A percentile compares a stretch with the other conserved stretches of the same genome.
These are phyloP conservation scores for Tipula vernalis DNA, from an alignment of 2,888 invertebrate species.

Conservation along the genomic window DNA sequence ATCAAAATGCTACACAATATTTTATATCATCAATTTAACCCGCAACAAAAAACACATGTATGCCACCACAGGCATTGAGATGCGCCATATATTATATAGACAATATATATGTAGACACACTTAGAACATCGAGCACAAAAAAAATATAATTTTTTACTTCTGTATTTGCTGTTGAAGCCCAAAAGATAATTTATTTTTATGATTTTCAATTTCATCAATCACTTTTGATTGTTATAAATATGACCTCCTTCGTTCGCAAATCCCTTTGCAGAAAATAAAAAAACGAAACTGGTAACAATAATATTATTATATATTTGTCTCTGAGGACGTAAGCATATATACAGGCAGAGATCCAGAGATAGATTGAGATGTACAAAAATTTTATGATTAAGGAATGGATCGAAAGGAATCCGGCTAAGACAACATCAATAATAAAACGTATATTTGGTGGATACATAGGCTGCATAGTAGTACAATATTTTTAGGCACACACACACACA, in stretches of 20 bases:
- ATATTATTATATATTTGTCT: not conserved
- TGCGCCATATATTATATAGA: not conserved
- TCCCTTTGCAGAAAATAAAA: not conserved
- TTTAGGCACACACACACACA: not conserved
- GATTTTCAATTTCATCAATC: conserved; percentile 4
- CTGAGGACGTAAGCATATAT: not conserved
- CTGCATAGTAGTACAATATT: not conserved
- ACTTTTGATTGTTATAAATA: not conserved
- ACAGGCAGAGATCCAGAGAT: not conserved
- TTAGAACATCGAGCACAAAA: not conserved
- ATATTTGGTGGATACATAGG: not conserved
- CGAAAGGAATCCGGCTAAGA: not conserved
- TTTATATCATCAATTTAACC: not conserved
- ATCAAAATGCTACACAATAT: not conserved
- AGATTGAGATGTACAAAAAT: not conserved
- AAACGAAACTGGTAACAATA: not conserved
- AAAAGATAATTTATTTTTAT: not conserved
- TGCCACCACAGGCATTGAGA: not conserved
- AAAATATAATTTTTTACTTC: not conserved
- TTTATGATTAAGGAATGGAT: not conserved
- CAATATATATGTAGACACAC: not conserved
- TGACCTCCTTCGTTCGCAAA: not conserved
- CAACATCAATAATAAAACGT: not conserved
- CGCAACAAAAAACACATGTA: not conserved
- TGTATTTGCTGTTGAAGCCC: not conserved